Conservation (phyloP, 2,888 invertebrate genomes). For the Cephus spinipes region DNA sequence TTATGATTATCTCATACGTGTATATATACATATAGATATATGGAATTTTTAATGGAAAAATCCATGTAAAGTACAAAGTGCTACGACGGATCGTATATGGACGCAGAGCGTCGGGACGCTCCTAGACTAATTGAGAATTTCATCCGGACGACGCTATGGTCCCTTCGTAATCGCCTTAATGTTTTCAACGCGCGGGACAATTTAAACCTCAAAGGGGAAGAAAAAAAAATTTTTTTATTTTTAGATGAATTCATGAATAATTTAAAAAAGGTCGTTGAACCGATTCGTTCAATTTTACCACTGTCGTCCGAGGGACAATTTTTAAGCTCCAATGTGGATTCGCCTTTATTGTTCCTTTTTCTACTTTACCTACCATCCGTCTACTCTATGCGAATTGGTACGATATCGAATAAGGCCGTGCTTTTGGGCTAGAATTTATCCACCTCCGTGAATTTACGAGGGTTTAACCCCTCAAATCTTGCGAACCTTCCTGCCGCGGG, state of each 20-base stretch:
- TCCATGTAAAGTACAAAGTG: not conserved
- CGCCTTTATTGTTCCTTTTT: not conserved
- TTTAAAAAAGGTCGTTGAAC: slow-evolving; percentile 38
- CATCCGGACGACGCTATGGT: slow-evolving; percentile 22
- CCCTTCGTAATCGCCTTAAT: slow-evolving; percentile 47
- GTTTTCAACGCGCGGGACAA: slow-evolving; percentile 24
- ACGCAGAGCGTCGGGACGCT: not conserved
- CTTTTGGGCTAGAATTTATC: not conserved
- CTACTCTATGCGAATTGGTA: slow-evolving; percentile 20
- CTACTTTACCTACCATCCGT: not conserved
- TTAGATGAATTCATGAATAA: slow-evolving; percentile 54
- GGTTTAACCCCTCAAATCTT: not conserved
- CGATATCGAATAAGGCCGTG: slow-evolving; percentile 20
- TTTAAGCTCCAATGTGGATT: not conserved
- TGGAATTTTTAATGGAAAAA: not conserved
- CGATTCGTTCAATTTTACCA: slow-evolving; percentile 39
- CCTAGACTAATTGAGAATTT: not conserved
- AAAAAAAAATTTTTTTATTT: not conserved
- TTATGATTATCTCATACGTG: not conserved
- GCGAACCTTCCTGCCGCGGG: not conserved
- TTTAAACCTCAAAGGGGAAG: slow-evolving; percentile 28
- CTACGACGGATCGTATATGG: not conserved
- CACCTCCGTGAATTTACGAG: not conserved
- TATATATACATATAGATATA: too few relatives aligned
- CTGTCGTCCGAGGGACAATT: slow-evolving; percentile 12